Percentiles rank a stretch among this genome's conserved stretches.
These are phyloP conservation scores for Campylomormyrus tamandua DNA, from an alignment of 2,113 vertebrate genomes.

Conservation along the genomic window DNA sequence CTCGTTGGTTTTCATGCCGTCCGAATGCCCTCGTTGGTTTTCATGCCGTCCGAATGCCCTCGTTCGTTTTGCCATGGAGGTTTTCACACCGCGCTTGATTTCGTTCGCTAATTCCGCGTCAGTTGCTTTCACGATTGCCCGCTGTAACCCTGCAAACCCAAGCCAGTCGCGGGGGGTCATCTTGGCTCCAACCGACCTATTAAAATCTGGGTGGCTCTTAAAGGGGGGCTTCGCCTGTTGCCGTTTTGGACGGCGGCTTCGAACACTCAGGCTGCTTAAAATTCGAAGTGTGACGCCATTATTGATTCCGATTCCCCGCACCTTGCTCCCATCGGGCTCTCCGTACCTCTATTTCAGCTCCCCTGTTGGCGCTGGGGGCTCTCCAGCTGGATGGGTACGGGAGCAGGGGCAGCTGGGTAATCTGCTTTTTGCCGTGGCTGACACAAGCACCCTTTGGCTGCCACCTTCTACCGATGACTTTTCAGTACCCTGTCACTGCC, in stretches of 20 bases:
- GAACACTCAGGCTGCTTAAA: constrained; percentile 34
- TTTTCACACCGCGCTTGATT: neutral
- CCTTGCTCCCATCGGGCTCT: constrained; percentile 9
- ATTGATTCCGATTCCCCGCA: constrained; percentile 37
- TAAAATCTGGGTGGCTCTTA: neutral
- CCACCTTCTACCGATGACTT: neutral
- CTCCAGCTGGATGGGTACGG: neutral
- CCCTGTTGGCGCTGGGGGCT: neutral
- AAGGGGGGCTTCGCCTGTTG: neutral
- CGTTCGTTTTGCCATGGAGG: neutral
- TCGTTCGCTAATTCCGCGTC: neutral
- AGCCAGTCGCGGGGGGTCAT: neutral
- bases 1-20: constrained; percentile 11
- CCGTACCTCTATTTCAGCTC: neutral
- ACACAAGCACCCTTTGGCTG: neutral
- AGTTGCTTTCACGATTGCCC: neutral
- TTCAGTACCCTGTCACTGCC: neutral
- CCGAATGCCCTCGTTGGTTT: constrained; percentile 5
- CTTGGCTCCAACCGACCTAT: neutral
- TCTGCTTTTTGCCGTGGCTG: neutral
- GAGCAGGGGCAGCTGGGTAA: constrained; percentile 3
- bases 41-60: constrained; percentile 18
- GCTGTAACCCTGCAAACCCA: neutral
- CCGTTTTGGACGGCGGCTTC: constrained; percentile 20
- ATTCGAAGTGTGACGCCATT: constrained; percentile 37